phyloP scores from a whole-genome alignment of 2,888 invertebrate species.

The Rhimphoctona megacephalus region DNA sequence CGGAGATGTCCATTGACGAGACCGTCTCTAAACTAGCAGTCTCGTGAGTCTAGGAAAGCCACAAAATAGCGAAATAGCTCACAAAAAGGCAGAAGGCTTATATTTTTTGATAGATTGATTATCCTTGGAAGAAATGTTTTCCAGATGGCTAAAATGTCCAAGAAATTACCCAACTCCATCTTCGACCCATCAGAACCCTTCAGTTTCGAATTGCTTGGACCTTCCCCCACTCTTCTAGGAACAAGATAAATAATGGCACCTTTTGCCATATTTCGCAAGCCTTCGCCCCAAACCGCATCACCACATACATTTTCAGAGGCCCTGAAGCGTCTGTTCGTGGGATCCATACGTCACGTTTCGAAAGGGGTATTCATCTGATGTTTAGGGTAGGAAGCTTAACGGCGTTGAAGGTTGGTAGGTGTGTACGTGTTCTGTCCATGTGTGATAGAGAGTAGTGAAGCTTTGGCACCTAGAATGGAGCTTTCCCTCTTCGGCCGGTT shows the following conservation, averaged over 20 bases:
- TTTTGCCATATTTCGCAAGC: constrained; percentile 1
- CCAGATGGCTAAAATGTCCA: background rate
- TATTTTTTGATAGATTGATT: background rate
- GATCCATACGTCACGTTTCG: constrained; percentile 59
- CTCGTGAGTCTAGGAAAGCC: background rate
- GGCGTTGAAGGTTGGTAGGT: background rate
- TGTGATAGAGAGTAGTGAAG: constrained; percentile 21
- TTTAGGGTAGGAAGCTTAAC: background rate
- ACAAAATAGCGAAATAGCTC: background rate
- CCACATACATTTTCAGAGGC: background rate
- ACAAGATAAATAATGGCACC: constrained; percentile 7
- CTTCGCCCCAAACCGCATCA: background rate
- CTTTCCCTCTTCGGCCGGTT: constrained; percentile 37
- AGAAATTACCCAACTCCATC: background rate
- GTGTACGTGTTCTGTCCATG: background rate
- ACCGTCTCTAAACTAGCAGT: background rate
- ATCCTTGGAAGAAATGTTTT: background rate
- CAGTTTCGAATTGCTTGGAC: background rate
- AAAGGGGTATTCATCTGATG: constrained; percentile 58
- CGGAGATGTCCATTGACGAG: background rate
- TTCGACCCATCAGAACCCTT: background rate
- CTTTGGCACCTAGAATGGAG: constrained; percentile 46
- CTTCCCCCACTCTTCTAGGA: background rate
- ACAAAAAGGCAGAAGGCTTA: background rate
- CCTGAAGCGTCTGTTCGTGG: constrained; percentile 14